These are phyloP conservation scores for Notarius lentiginosus DNA, from an alignment of 2,113 vertebrate species.

Conservation along the genomic window DNA sequence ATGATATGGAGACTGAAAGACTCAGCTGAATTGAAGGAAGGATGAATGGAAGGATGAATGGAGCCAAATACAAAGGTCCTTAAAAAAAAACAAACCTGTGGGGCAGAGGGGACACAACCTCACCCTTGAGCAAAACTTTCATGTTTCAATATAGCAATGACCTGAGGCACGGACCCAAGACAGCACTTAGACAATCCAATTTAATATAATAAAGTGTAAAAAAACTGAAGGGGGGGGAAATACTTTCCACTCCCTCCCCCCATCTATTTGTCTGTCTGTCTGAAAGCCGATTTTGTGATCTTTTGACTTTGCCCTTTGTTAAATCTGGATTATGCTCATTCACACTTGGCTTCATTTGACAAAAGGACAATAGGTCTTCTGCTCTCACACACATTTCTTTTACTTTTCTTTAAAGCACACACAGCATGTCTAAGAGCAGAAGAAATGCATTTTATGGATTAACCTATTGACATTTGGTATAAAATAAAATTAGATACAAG, in stretches of 20 bases:
- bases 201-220: neutral
- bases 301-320: too few relatives aligned
- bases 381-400: neutral
- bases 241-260: too few relatives aligned
- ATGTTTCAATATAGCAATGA: neutral
- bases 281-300: too few relatives aligned
- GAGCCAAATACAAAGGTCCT: neutral
- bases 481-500: too few relatives aligned
- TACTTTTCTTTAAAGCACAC: neutral
- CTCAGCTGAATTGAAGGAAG: neutral
- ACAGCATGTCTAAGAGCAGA: neutral
- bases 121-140: neutral
- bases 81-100: neutral
- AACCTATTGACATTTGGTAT: neutral
- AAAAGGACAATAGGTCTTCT: neutral
- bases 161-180: neutral
- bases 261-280: too few relatives aligned
- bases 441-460: neutral
- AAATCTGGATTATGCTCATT: neutral
- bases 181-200: neutral
- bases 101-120: neutral
- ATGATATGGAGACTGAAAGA: neutral
- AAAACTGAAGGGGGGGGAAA: neutral
- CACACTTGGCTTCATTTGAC: neutral
- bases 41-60: neutral